These are phyloP conservation scores for Virgularia gustaviana DNA, from an alignment of 92 coral and sea anemone genomes.

Conservation along the genomic window DNA sequence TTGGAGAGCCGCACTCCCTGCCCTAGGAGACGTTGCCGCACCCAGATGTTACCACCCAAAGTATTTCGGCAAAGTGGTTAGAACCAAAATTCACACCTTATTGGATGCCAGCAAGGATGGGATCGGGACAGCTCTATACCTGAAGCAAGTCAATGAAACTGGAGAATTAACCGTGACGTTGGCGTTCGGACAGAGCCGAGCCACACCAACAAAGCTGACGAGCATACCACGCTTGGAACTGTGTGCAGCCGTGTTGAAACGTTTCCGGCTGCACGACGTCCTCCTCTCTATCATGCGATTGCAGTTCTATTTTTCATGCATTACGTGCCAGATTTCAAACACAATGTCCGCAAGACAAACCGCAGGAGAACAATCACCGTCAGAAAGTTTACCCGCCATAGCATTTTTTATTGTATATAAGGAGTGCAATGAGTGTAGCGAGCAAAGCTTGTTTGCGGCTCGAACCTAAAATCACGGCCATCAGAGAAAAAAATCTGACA, in stretches of 20 bases:
- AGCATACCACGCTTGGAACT: too few relatives aligned
- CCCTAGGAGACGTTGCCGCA: slow-evolving; percentile 35
- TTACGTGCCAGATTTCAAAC: not conserved
- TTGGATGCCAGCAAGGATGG: too few relatives aligned
- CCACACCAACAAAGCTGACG: too few relatives aligned
- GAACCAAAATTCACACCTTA: too few relatives aligned
- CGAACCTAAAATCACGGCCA: not conserved
- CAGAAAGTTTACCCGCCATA: not conserved
- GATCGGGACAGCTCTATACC: too few relatives aligned
- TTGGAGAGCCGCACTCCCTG: slow-evolving; percentile 29
- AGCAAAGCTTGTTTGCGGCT: not conserved
- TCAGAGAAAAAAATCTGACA: not conserved
- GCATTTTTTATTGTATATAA: not conserved
- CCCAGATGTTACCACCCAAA: slow-evolving; percentile 42
- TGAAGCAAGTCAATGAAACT: too few relatives aligned
- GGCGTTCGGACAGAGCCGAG: too few relatives aligned
- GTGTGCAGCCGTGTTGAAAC: not conserved
- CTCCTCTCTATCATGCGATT: not conserved
- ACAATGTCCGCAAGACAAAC: not conserved
- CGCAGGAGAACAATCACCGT: not conserved
- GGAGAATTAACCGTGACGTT: too few relatives aligned
- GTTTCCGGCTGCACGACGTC: not conserved
- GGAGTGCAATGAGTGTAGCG: not conserved
- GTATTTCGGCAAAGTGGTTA: slow-evolving; percentile 26
- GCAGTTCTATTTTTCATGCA: not conserved